Conservation (phyloP, 2,113 vertebrate species). For the Corythaeola cristata region DNA sequence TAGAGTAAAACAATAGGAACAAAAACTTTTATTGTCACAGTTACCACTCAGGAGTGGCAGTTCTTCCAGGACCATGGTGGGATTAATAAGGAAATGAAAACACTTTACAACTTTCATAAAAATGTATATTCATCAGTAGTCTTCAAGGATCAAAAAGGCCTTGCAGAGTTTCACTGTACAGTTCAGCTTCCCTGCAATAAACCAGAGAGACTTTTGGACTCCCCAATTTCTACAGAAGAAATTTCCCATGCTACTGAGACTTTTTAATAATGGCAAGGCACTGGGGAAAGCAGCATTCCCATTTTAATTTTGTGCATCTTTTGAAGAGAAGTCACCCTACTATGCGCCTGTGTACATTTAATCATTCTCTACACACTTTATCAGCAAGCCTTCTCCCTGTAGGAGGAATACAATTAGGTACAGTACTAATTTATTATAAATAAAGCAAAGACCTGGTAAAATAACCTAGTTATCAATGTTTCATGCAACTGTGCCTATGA, state of each 20-base stretch:
- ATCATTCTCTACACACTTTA: slow-evolving; percentile 65
- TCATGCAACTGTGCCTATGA: slow-evolving; percentile 50
- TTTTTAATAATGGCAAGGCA: slow-evolving; percentile 76
- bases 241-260: slow-evolving; percentile 73
- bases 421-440: slow-evolving; percentile 74
- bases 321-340: slow-evolving; percentile 66
- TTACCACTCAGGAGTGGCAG: slow-evolving; percentile 67
- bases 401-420: slow-evolving; percentile 72
- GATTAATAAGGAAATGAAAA: slow-evolving; percentile 74
- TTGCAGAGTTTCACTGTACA: slow-evolving; percentile 73
- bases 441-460: slow-evolving; percentile 67
- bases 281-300: slow-evolving; percentile 65
- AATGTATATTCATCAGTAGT: slow-evolving; percentile 76
- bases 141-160: slow-evolving; percentile 78
- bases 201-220: slow-evolving; percentile 69
- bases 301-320: slow-evolving; percentile 75
- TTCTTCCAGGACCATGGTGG: slow-evolving; percentile 65
- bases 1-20: slow-evolving; percentile 68
- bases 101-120: slow-evolving; percentile 73
- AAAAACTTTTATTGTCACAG: slow-evolving; percentile 60
- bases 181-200: slow-evolving; percentile 72
- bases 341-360: slow-evolving; percentile 62
- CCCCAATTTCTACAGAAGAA: slow-evolving; percentile 67
- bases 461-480: slow-evolving; percentile 68
- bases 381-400: slow-evolving; percentile 69